Conservation (phyloP, 2,888 invertebrate genomes). For the Lingula anatina region DNA sequence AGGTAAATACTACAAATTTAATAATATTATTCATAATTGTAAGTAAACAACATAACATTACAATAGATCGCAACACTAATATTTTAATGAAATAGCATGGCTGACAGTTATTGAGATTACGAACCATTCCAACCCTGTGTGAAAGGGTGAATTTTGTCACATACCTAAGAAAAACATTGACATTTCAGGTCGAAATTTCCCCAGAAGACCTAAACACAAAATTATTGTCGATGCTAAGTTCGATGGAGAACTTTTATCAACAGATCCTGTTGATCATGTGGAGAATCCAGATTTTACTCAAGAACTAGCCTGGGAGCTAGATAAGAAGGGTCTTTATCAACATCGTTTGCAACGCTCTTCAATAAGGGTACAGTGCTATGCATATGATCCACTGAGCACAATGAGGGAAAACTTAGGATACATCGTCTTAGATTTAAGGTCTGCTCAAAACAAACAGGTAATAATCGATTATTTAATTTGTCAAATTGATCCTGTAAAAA, state of each 20-base stretch:
- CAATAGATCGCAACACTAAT: no score
- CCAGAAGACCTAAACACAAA: constrained; percentile 42
- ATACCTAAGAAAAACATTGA: no score
- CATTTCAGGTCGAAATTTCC: constrained; percentile 50
- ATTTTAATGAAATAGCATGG: no score
- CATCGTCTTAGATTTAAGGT: constrained; percentile 51
- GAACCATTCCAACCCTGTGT: no score
- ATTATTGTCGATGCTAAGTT: constrained; percentile 53
- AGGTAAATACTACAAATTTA: no score
- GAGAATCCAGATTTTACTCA: constrained; percentile 51
- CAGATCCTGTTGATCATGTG: constrained; percentile 51
- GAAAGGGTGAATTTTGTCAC: no score
- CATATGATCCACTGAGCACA: constrained; percentile 38
- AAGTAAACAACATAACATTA: no score
- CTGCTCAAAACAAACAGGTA: constrained; percentile 46
- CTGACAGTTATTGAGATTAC: no score
- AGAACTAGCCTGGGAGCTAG: constrained; percentile 55
- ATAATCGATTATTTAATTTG: no score
- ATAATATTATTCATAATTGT: no score
- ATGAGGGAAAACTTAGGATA: constrained; percentile 52
- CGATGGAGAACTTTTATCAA: constrained; percentile 52
- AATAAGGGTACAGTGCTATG: constrained; percentile 52
- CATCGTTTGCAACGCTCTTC: constrained; percentile 52
- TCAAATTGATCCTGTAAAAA: neutral
- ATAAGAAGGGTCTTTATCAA: constrained; percentile 51